Evolutionary conservation across 2,113 vertebrate genomes (phyloP), one percentile per base, ranked within the genome.

Genomic region (Campylomormyrus tamandua): DNA sequence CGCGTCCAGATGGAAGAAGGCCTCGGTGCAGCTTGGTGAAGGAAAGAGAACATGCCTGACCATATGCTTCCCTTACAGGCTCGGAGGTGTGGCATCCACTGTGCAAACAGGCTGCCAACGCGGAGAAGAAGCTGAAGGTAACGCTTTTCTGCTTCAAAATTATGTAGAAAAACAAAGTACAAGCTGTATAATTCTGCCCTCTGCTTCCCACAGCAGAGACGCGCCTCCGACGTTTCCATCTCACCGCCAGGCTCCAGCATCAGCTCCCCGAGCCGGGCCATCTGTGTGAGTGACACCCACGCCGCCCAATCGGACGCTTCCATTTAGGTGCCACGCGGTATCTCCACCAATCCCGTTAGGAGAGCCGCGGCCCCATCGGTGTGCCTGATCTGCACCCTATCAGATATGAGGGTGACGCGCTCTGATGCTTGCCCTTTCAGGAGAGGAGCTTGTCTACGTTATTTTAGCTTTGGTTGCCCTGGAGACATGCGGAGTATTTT

Each of bases 61-160:
- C 46, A 6, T 49, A 6, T 11, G 80, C 66, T 70, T 56, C 50
- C 49, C 10, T 92, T 92, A 35, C 94, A 99, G 98, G 98, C 93
- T 98, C 97, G 19, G 97, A 98, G 91, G 97, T 99, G 85, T 99
- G 98, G 98, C 98, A 99, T 91, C 98, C 97, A 39, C 96, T 97
- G 96, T 99, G 98, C 95, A 99, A 99, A 93, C 97, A 99, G 95
- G 96, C 97, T 0, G 97, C 97, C 92, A 95, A 97, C 49, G 96
- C 97, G 90, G 97, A 98, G 95, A 98, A 97, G 93, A 99, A 99
- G 92, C 95, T 98, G 91, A 98, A 98, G 97, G 98, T 24, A 5
- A 70, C 35, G 9, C 45, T 62, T 7, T 48, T 0, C 31, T 15
- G 3, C 45, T 62, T 88, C 19, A 13, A 42, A 19, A 80, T 80